Evolutionary conservation across 2,113 vertebrate species (phyloP), one percentile per base, ranked within the genome.

Genomic region (Falcunculus frontatus): DNA sequence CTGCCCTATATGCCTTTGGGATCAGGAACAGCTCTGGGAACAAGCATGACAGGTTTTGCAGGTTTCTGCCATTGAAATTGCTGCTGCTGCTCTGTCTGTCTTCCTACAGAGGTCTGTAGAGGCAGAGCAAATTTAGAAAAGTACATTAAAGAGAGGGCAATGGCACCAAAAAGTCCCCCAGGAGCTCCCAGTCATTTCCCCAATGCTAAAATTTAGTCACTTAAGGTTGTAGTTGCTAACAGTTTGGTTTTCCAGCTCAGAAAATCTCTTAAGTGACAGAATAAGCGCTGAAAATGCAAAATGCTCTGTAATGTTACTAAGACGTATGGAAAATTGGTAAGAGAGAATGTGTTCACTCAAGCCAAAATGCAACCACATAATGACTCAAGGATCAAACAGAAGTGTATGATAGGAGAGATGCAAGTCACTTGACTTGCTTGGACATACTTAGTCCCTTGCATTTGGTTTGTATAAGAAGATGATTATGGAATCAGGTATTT

Each of bases 351-450:
- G 9, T 8, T 39, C 13, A 21, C 22, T 78, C 15, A 44, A 81
- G 18, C 20, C 39, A 70, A 89, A 90, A 81, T 50, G 30, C 35
- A 69, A 55, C 10, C 33, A 9, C 1, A 2, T 46, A 59, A 37
- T 47, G 49, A 68, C 17, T 72, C 46, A 44, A 77, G 72, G 15
- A 56, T 18, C 22, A 53, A 88, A 55, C 1, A 17, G 33, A 81
- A 82, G 8, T 3, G 2, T 13, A 4, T 2, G 0, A 37, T 60
- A 20, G 27, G 41, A 59, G 23, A 89, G 25, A 41, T 74, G 7
- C 0, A 3, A 49, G n/a, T 23, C n/a, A 18, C 16, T 42, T 46
- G 20, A 21, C 14, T 50, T 63, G 6, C 37, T 94, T 1, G 1
- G 30, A 22, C 2, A 6, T 72, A 72, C 32, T 53, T 55, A 75